A percentile compares a stretch with the other conserved stretches of the same genome.
Evolutionary conservation across 2,113 vertebrate species (phyloP).

Genomic region (Sterna hirundo): DNA sequence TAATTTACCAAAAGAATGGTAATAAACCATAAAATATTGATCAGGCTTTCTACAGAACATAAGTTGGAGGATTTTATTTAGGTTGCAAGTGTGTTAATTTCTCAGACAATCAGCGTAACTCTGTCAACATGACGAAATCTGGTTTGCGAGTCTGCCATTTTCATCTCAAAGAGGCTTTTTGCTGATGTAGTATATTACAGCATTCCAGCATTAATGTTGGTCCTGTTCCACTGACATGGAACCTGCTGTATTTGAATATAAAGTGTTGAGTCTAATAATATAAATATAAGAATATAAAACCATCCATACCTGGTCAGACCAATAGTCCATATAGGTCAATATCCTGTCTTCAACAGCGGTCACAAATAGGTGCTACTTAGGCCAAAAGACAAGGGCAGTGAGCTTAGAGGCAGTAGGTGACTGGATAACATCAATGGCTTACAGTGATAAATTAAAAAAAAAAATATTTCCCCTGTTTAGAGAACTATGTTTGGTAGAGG

Average conservation of each 20-base stretch:
- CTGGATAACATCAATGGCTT: not conserved
- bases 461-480: not conserved
- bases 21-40: conserved; percentile 69
- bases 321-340: not conserved
- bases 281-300: not conserved
- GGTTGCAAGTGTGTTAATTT: not conserved
- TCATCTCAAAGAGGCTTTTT: not conserved
- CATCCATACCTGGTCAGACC: not conserved
- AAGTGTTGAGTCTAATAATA: not conserved
- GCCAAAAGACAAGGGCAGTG: not conserved
- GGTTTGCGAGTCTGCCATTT: fast-evolving
- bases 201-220: not conserved
- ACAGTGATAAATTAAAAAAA: not conserved
- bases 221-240: not conserved
- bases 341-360: not conserved
- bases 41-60: not conserved
- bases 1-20: conserved; percentile 61
- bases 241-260: not conserved
- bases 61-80: not conserved
- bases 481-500: not conserved
- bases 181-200: not conserved
- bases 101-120: conserved; percentile 11
- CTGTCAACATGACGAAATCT: not conserved
- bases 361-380: not conserved
- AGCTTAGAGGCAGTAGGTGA: not conserved